Evolutionary conservation across 1,140 invertebrate genomes (phyloP), one percentile per base, ranked within the genome.

Genomic region (Subanguina moxae): DNA sequence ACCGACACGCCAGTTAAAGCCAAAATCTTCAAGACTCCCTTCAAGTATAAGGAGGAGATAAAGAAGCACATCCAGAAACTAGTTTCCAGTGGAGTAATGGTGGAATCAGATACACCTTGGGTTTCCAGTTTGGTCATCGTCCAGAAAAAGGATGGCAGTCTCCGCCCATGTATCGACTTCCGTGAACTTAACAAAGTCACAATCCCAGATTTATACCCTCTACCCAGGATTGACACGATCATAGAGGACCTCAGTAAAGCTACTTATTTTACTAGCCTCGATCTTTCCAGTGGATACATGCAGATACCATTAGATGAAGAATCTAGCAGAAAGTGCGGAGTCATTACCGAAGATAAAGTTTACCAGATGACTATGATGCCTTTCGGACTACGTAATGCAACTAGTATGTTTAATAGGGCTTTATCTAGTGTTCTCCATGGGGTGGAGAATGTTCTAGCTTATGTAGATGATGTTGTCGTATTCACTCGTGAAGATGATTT

Each of bases 351-450:
- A n/a, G 19, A 68, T 23, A 46, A 11, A 13, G 42, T 57, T 23
- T 68, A 59, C n/a, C 67, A 70, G 32, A 71, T 68, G 58, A 68
- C 27, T 23, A 27, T 70, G 13, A 7, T 68, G 5, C 67, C 67
- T 5, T 68, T 68, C 56, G 67, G 67, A 9, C 25, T 68, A 1
- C 23, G 23, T 9, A 68, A 67, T 42, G 67, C 67, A 5, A 69
- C 67, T 11, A 52, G 68, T 19, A 45, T 45, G 1, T 69, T 69
- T 19, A 17, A 9, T 0, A 23, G 68, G 8, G 38, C 32, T 13
- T 57, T 69, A 70, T 25, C 80, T n/a, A 75, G 85, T 1, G 70
- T 85, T 0, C 52, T 64, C 28, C 74, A 72, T 11, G 64, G 84
- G 8, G 7, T 67, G 0, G 56, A 57, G 17, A 21, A 69, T 9